Evolutionary conservation across 2,113 vertebrate species (phyloP), one percentile per base, ranked within the genome.

Genomic region (Rallus limicola): DNA sequence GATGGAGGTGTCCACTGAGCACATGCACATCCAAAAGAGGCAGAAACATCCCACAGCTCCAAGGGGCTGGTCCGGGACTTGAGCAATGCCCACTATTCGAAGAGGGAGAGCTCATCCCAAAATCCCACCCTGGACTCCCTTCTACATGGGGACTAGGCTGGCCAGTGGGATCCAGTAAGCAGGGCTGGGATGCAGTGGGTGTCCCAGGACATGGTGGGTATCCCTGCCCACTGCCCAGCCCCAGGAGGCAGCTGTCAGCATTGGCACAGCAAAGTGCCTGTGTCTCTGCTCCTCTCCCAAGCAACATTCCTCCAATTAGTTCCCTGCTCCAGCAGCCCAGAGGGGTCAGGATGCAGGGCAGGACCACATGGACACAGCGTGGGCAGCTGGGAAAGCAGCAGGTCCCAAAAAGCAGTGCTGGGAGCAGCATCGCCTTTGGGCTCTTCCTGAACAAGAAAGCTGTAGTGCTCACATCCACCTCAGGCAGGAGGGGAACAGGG

Each of bases 291-390:
- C n/a, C 56, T 68, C 42, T 70, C 56, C 65, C 3, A 3, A 77
- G 50, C n/a, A 81, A 86, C 74, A 76, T 92, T 89, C 77, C 86
- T 89, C 81, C 71, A 24, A 92, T 92, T 87, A 11, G 7, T 62
- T 95, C 93, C 86, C 55, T n/a, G 48, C 60, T 90, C 71, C 4
- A 0, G 82, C 50, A 63, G 63, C 59, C 42, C 79, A 67, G 63
- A 46, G 55, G 46, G 90, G 69, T 58, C 68, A 44, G 63, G 44
- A 79, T 34, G 2, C 1, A 10, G 44, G 40, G 63, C 90, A 92
- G 75, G 52, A 81, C 60, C 59, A 70, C 2, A 14, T 0, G 1
- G 88, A 40, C 29, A 14, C 0, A 0, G 38, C 2, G 21, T 7
- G 4, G 60, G 67, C 36, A 52, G 44, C 52, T 53, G 53, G 55